A percentile compares a stretch with the other conserved stretches of the same genome.
phyloP scores from a whole-genome alignment of 2,797 vertebrate species.

The Caiman crocodilus region DNA sequence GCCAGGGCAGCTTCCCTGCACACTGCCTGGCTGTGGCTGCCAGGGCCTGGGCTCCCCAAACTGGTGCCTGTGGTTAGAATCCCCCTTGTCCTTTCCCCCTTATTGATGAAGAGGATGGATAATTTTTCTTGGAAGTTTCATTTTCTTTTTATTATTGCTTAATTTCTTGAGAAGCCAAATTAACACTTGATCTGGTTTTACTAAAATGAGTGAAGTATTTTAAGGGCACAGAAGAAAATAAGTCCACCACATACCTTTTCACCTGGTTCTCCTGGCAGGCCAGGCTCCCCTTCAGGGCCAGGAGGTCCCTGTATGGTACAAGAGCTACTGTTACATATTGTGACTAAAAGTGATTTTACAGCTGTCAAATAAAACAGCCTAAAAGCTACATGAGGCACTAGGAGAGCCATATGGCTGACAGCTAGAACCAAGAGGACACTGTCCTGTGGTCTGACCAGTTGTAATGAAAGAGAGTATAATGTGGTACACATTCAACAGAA shows the following conservation, averaged over 20 bases:
- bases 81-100: too few species aligned
- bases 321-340: slow-evolving; percentile 1
- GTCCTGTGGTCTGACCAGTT: background rate
- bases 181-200: background rate
- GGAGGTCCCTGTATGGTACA: slow-evolving; percentile 85
- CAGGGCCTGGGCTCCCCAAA: too few species aligned
- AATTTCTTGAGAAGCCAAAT: background rate
- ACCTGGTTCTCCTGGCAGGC: slow-evolving; percentile 89
- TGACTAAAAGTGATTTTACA: background rate
- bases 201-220: background rate
- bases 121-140: background rate
- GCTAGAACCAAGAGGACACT: background rate
- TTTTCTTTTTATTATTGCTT: background rate
- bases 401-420: background rate
- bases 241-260: slow-evolving; percentile 85
- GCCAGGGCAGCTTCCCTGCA: too few species aligned
- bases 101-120: background rate
- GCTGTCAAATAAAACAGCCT: background rate
- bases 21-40: too few species aligned
- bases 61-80: too few species aligned
- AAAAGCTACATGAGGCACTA: background rate
- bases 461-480: background rate
- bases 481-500: background rate
- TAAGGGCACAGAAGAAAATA: background rate
- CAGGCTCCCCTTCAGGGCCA: slow-evolving; percentile 91